Evolutionary conservation across 2,797 vertebrate species (phyloP).

Genomic region (Erpetoichthys calabaricus): DNA sequence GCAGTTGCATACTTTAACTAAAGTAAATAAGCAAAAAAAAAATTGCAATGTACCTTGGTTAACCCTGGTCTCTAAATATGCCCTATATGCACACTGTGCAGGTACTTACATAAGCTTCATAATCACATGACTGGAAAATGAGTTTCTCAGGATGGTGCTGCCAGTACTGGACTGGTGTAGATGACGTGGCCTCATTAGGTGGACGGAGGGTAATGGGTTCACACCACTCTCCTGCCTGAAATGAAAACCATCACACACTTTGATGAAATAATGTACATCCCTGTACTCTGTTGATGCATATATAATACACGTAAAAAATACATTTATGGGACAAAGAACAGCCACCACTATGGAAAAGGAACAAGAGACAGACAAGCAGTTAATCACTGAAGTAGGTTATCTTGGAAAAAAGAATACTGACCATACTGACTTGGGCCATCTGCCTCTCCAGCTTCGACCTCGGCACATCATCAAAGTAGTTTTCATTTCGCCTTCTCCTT

Average conservation of each 20-base stretch:
- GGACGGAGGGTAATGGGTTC: slow-evolving; percentile 94
- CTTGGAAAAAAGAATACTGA: too few relatives aligned
- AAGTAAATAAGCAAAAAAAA: too few relatives aligned
- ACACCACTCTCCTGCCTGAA: slow-evolving; percentile 96
- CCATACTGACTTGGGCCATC: slow-evolving; percentile 97
- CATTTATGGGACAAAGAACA: background rate
- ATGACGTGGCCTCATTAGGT: slow-evolving; percentile 93
- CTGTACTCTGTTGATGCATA: background rate
- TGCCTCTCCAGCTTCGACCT: slow-evolving; percentile 97
- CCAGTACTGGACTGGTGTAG: slow-evolving; percentile 96
- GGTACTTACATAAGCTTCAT: slow-evolving; percentile 93
- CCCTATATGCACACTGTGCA: too few relatives aligned
- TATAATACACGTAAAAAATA: background rate
- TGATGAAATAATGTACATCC: slow-evolving; percentile 13
- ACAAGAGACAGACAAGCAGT: slow-evolving; percentile 12
- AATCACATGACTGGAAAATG: slow-evolving; percentile 98
- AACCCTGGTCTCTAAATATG: too few relatives aligned
- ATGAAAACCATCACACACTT: slow-evolving; percentile 7
- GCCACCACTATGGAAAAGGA: slow-evolving; percentile 14
- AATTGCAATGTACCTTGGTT: too few relatives aligned
- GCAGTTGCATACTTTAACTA: too few relatives aligned
- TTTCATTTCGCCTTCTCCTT: slow-evolving; percentile 90
- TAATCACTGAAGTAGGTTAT: too few relatives aligned
- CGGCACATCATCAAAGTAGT: slow-evolving; percentile 96
- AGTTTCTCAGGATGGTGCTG: slow-evolving; percentile 97